phyloP scores from a whole-genome alignment of 2,797 vertebrate genomes.

The Chiroxiphia lanceolata region DNA sequence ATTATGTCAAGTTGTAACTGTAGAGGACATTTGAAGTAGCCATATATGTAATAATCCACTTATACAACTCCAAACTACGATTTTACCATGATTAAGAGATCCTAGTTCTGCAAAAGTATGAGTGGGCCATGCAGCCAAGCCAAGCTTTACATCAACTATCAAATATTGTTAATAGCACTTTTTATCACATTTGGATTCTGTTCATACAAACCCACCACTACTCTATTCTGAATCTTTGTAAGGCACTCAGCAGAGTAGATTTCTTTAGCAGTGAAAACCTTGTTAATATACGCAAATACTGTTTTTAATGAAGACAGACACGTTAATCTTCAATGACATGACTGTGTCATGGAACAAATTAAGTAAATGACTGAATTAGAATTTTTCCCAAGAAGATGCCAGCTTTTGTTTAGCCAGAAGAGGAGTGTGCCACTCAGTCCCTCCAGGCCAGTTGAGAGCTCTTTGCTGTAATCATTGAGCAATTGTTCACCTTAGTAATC shows the following conservation, averaged over 20 bases:
- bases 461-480: not conserved
- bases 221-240: not conserved
- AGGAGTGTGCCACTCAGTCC: not conserved
- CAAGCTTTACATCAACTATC: not conserved
- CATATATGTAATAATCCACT: not conserved
- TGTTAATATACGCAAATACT: not conserved
- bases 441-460: not conserved
- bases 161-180: not conserved
- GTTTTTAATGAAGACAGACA: conserved; percentile 1
- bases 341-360: conserved; percentile 38
- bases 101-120: not conserved
- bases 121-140: not conserved
- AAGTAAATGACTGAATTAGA: conserved; percentile 15
- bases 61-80: not conserved
- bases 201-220: not conserved
- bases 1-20: not conserved
- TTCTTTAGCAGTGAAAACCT: not conserved
- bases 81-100: not conserved
- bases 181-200: not conserved
- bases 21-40: not conserved
- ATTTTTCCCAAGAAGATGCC: not conserved
- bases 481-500: conserved; percentile 53
- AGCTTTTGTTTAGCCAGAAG: conserved; percentile 24
- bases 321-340: conserved; percentile 16
- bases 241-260: not conserved